Conservation (phyloP, 2,797 vertebrate genomes). For the Crypturellus tataupa region DNA sequence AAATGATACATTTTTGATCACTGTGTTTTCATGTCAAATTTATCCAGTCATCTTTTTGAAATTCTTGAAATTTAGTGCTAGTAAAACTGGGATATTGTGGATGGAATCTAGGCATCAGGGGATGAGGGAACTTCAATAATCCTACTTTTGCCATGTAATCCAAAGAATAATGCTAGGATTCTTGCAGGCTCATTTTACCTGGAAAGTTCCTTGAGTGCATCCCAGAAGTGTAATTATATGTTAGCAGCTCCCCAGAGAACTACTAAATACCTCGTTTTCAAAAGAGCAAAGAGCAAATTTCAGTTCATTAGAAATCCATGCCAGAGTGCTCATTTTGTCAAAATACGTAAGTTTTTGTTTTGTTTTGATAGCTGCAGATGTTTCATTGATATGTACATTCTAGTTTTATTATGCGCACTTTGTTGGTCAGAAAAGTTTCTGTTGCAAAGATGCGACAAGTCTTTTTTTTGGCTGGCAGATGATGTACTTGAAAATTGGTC, state of each 20-base stretch:
- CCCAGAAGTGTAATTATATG: not conserved
- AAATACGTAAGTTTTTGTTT: not conserved
- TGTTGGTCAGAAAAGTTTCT: not conserved
- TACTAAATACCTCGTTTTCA: not conserved
- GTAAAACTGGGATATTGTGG: not conserved
- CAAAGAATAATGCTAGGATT: not conserved
- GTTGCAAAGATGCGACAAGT: not conserved
- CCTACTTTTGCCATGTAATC: not conserved
- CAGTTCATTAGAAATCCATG: not conserved
- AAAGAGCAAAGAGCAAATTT: not conserved
- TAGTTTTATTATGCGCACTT: not conserved
- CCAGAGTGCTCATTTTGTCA: not conserved
- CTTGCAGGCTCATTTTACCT: not conserved
- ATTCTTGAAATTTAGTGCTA: not conserved
- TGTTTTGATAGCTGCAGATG: not conserved
- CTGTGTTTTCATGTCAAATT: not conserved
- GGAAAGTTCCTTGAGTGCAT: not conserved
- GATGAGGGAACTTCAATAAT: not conserved
- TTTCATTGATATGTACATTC: not conserved
- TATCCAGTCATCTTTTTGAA: not conserved
- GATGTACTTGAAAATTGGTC: not conserved
- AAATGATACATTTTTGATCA: accelerated
- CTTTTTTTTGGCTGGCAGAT: not conserved
- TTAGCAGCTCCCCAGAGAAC: not conserved
- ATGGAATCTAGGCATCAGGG: not conserved